phyloP scores from a whole-genome alignment of 2,113 vertebrate genomes.

The Telmatochromis sp. region DNA sequence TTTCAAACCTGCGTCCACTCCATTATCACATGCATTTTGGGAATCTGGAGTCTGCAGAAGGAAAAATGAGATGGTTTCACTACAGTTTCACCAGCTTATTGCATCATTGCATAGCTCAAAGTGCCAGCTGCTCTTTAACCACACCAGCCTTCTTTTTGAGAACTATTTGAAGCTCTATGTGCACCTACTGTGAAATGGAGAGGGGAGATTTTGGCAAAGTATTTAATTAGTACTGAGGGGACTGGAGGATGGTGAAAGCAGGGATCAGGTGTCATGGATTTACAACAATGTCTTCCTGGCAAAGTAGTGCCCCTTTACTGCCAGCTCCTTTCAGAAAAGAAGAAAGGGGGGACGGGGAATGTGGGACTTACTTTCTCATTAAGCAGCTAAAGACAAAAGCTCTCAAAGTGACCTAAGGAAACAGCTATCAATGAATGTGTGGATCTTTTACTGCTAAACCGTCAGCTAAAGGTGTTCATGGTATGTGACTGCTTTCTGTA shows the following conservation, averaged over 20 bases:
- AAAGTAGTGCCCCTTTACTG: conserved; percentile 22
- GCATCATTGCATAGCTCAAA: not conserved
- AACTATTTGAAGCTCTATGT: not conserved
- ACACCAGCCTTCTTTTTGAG: conserved; percentile 9
- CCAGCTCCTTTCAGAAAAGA: conserved; percentile 37
- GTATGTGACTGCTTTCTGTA: not conserved
- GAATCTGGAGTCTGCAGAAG: not conserved
- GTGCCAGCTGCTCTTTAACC: conserved; percentile 17
- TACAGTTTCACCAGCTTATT: not conserved
- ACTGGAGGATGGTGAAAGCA: conserved; percentile 27
- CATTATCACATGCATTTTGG: not conserved
- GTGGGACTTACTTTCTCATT: conserved; percentile 26
- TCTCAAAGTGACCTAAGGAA: not conserved
- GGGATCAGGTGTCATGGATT: conserved; percentile 61
- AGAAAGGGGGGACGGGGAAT: not conserved
- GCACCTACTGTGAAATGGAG: conserved; percentile 24
- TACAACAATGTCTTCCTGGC: conserved; percentile 49
- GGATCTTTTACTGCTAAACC: not conserved
- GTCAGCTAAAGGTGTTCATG: not conserved
- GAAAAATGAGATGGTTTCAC: not conserved
- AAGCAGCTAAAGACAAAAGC: conserved; percentile 28
- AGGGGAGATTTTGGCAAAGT: conserved; percentile 21
- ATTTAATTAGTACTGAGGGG: conserved; percentile 47
- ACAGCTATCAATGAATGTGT: not conserved
- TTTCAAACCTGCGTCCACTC: not conserved